These are phyloP conservation scores for Diplosoma virens DNA, from an alignment of 23 tunicate genomes.

Conservation along the genomic window DNA sequence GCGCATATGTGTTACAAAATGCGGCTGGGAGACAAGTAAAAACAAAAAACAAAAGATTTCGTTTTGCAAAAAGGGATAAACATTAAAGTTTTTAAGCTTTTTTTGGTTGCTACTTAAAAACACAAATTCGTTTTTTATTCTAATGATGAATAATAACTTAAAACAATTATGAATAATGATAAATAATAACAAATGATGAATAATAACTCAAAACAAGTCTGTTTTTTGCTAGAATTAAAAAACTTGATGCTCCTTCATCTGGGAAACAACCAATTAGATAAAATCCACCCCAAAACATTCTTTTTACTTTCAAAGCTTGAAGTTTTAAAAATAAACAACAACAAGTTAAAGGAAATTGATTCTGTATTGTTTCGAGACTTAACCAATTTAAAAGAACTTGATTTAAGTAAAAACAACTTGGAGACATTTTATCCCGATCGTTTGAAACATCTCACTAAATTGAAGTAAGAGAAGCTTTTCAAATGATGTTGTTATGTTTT, in stretches of 20 bases:
- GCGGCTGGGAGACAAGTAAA: no score
- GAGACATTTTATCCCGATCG: not conserved
- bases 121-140: no score
- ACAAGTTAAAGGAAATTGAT: not conserved
- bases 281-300: not conserved
- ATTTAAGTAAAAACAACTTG: conserved; percentile 12
- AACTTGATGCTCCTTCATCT: not conserved
- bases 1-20: no score
- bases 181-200: no score
- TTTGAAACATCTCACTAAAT: not conserved
- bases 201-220: no score
- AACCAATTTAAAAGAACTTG: not conserved
- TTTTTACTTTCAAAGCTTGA: not conserved
- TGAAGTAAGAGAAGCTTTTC: not conserved
- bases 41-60: no score
- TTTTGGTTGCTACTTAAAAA: no score
- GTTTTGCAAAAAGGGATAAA: no score
- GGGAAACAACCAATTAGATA: not conserved
- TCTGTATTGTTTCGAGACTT: not conserved
- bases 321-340: not conserved
- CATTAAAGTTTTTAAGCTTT: no score
- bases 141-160: no score
- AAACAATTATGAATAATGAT: no score
- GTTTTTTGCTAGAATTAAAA: not conserved
- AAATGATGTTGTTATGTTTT: no score